These are phyloP conservation scores for Gambusia affinis DNA, from an alignment of 2,113 vertebrate genomes.

Conservation along the genomic window DNA sequence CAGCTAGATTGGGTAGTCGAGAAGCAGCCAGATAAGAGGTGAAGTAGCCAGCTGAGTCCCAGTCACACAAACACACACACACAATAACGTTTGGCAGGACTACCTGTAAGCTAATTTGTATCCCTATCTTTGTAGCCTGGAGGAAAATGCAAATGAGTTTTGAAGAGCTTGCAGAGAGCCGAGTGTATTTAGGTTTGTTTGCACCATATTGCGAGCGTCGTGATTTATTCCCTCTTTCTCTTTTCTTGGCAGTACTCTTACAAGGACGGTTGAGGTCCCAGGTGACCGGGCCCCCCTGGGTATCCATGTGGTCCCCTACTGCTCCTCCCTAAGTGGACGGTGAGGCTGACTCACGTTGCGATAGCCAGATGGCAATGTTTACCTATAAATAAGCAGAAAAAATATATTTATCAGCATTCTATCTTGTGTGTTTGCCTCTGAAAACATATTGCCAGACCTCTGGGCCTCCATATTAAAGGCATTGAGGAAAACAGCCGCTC, in stretches of 20 bases:
- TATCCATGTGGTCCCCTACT: slow-evolving; percentile 93
- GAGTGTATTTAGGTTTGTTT: neutral
- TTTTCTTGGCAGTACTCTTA: slow-evolving; percentile 81
- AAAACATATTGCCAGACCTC: slow-evolving; percentile 75
- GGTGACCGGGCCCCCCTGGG: slow-evolving; percentile 90
- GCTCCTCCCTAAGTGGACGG: slow-evolving; percentile 95
- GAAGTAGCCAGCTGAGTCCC: slow-evolving; percentile 58
- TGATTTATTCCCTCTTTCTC: slow-evolving; percentile 5
- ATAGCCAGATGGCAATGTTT: slow-evolving; percentile 48
- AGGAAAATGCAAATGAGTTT: slow-evolving; percentile 63
- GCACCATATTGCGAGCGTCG: neutral
- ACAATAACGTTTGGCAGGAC: slow-evolving; percentile 36
- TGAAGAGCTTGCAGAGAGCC: slow-evolving; percentile 33
- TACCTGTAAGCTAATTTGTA: slow-evolving; percentile 66
- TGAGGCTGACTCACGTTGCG: slow-evolving; percentile 64
- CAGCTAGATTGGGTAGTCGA: slow-evolving; percentile 52
- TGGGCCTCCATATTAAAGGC: slow-evolving; percentile 92
- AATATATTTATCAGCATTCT: neutral
- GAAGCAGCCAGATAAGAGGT: slow-evolving; percentile 59
- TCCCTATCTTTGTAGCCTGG: slow-evolving; percentile 54
- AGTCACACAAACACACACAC: neutral
- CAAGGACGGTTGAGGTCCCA: slow-evolving; percentile 86
- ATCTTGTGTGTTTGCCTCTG: slow-evolving; percentile 30
- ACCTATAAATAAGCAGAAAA: slow-evolving; percentile 9
- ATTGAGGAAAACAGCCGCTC: slow-evolving; percentile 91